Conservation (phyloP, 2,888 invertebrate species). For the Hydraecia micacea region DNA sequence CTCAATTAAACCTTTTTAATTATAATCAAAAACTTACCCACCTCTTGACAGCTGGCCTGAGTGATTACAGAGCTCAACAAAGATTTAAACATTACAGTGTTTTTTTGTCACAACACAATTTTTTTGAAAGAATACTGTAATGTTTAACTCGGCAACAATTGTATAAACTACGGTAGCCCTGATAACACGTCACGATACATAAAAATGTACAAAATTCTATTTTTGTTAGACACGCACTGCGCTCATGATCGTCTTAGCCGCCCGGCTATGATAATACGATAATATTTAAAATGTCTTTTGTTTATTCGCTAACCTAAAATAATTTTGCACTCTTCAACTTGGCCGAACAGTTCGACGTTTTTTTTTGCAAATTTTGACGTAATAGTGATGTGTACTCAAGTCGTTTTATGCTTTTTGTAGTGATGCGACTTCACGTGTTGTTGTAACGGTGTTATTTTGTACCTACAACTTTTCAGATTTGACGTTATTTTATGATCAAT, state of each 20-base stretch:
- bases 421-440: slow-evolving; percentile 26
- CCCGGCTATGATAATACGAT: slow-evolving; percentile 78
- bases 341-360: slow-evolving; percentile 64
- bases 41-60: slow-evolving; percentile 94
- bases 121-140: slow-evolving; percentile 77
- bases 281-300: slow-evolving; percentile 65
- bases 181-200: slow-evolving; percentile 86
- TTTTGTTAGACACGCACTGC: slow-evolving; percentile 85
- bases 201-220: slow-evolving; percentile 88
- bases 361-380: slow-evolving; percentile 72
- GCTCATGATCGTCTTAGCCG: slow-evolving; percentile 83
- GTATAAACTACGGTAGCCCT: slow-evolving; percentile 82
- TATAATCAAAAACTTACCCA: slow-evolving; percentile 91
- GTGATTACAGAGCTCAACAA: slow-evolving; percentile 91
- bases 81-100: slow-evolving; percentile 91
- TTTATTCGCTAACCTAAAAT: slow-evolving; percentile 47
- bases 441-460: slow-evolving; percentile 13
- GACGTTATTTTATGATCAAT: background rate
- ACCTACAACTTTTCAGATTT: background rate
- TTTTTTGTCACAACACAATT: slow-evolving; percentile 80
- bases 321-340: slow-evolving; percentile 67
- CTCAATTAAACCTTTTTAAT: slow-evolving; percentile 44
- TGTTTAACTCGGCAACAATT: slow-evolving; percentile 75
- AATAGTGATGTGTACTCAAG: slow-evolving; percentile 67
- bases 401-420: slow-evolving; percentile 25